Evolutionary conservation across 1,140 invertebrate genomes (phyloP).

Genomic region (Caenorhabditis remanei): DNA sequence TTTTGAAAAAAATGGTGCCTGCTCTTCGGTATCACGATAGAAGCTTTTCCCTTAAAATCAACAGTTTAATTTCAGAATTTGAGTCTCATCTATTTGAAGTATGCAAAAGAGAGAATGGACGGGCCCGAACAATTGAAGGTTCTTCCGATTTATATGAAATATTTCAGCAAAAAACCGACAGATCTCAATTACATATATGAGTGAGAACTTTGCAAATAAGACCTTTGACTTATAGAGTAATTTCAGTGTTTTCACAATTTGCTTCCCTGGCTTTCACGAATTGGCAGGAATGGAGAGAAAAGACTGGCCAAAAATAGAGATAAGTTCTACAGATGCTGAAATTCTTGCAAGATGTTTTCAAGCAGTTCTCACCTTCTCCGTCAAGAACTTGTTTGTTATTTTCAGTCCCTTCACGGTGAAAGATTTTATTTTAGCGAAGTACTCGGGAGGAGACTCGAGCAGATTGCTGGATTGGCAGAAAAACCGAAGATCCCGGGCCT

Average conservation of each 20-base stretch:
- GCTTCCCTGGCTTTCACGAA: constrained; percentile 27
- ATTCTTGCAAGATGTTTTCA: constrained; percentile 1
- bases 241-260: constrained; percentile 39
- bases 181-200: constrained; percentile 38
- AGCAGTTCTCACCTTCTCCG: not conserved
- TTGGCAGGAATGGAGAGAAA: constrained; percentile 2
- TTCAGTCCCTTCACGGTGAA: not conserved
- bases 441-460: not conserved
- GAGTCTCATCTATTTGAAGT: constrained; percentile 49
- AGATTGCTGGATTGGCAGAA: not conserved
- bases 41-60: not conserved
- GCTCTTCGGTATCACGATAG: not conserved
- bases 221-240: no score
- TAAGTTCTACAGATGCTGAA: not conserved
- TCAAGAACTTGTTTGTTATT: not conserved
- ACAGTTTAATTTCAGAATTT: constrained; percentile 38
- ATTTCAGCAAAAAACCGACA: not conserved
- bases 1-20: not conserved
- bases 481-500: not conserved
- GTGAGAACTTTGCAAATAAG: not conserved
- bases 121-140: not conserved
- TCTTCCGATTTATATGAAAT: constrained; percentile 7
- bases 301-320: constrained; percentile 19
- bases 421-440: constrained; percentile 2
- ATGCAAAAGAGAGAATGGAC: not conserved